Evolutionary conservation across 37 sponge, comb jelly and placozoan species (phyloP).

Genomic region (Chondrosia reniformis): DNA sequence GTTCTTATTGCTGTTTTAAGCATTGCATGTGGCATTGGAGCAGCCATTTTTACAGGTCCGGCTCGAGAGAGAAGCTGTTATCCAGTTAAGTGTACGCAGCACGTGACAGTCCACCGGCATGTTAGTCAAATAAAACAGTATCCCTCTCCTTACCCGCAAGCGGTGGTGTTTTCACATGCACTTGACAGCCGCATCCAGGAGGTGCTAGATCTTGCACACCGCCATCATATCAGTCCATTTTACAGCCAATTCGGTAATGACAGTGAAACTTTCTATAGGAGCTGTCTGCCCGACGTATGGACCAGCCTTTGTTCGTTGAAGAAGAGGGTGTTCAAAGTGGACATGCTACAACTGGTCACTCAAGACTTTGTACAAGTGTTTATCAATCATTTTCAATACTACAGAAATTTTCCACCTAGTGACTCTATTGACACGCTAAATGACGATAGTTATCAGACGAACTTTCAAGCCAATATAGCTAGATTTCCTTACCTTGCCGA

Average conservation of each 20-base stretch:
- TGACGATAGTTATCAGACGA: not conserved
- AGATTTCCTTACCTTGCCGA: conserved; percentile 59
- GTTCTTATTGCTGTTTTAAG: not conserved
- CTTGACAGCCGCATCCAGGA: conserved; percentile 17
- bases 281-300: conserved; percentile 57
- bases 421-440: not conserved
- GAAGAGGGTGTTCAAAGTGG: conserved; percentile 38
- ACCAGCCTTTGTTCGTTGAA: conserved; percentile 23
- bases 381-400: conserved; percentile 38
- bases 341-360: conserved; percentile 51
- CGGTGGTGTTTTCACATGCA: conserved; percentile 2
- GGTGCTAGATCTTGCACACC: conserved; percentile 29
- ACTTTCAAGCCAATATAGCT: conserved; percentile 30
- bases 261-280: conserved; percentile 45
- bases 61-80: conserved; percentile 36
- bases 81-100: no score
- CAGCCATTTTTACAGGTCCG: conserved; percentile 27
- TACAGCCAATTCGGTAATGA: conserved; percentile 35
- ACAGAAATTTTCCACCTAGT: conserved; percentile 13
- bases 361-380: conserved; percentile 47
- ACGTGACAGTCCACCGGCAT: not conserved
- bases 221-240: conserved; percentile 44
- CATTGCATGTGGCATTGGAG: conserved; percentile 12
- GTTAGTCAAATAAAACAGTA: not conserved
- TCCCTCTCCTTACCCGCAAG: not conserved